Evolutionary conservation across 1,140 invertebrate genomes (phyloP).

Genomic region (Habropoda laboriosa): DNA sequence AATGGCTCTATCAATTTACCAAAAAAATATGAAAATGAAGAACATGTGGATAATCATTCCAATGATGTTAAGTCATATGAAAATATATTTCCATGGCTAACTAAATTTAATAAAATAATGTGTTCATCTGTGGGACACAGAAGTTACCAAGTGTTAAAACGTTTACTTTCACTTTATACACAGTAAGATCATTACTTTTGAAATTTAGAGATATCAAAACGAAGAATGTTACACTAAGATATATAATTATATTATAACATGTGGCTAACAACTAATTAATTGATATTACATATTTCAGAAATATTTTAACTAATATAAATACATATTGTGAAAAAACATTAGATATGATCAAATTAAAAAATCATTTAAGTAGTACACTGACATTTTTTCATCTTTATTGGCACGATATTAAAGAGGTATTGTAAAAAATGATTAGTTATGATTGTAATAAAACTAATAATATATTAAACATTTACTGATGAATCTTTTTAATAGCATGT

Average conservation of each 20-base stretch:
- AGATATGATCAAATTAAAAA: slow-evolving; percentile 61
- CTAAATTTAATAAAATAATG: slow-evolving; percentile 64
- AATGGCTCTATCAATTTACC: slow-evolving; percentile 11
- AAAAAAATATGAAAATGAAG: slow-evolving; percentile 2
- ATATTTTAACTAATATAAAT: slow-evolving; percentile 61
- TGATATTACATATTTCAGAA: slow-evolving; percentile 65
- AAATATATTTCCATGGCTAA: slow-evolving; percentile 68
- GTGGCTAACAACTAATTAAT: slow-evolving; percentile 4
- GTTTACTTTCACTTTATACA: slow-evolving; percentile 66
- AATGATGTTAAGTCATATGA: slow-evolving; percentile 29
- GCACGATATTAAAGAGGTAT: slow-evolving; percentile 73
- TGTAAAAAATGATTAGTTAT: slow-evolving; percentile 1
- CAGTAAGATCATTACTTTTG: slow-evolving; percentile 56
- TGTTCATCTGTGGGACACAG: slow-evolving; percentile 61
- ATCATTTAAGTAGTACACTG: slow-evolving; percentile 70
- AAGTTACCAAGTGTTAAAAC: slow-evolving; percentile 63
- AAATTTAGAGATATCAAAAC: not conserved
- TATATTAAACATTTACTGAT: slow-evolving; percentile 31
- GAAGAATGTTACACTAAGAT: slow-evolving; percentile 6
- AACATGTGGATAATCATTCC: slow-evolving; percentile 4
- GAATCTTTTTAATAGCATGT: slow-evolving; percentile 64
- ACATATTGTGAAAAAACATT: slow-evolving; percentile 44
- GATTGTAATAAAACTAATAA: not conserved
- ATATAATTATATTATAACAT: slow-evolving; percentile 9
- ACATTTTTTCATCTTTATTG: slow-evolving; percentile 76